Evolutionary conservation across 2,113 vertebrate species (phyloP).

Genomic region (Turnix velox): DNA sequence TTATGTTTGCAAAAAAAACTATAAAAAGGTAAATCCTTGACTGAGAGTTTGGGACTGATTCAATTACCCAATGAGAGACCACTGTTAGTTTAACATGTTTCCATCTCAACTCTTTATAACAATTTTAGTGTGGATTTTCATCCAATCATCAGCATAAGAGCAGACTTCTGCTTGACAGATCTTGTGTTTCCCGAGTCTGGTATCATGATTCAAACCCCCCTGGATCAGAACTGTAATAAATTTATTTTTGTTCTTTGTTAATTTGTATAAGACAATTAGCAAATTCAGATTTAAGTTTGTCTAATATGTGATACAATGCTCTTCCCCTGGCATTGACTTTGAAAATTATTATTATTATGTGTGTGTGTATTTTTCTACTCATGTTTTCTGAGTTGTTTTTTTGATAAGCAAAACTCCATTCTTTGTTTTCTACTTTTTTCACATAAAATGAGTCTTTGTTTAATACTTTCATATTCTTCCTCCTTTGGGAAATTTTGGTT

Average conservation of each 20-base stretch:
- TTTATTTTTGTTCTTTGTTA: not conserved
- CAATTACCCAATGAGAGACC: not conserved
- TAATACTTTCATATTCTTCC: not conserved
- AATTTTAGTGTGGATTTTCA: not conserved
- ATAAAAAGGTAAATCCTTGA: not conserved
- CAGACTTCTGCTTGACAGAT: not conserved
- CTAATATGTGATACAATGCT: not conserved
- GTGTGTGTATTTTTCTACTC: not conserved
- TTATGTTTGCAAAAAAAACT: not conserved
- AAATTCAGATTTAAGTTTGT: not conserved
- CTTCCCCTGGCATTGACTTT: not conserved
- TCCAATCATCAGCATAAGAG: not conserved
- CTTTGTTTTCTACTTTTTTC: slow-evolving; percentile 18
- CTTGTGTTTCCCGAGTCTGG: not conserved
- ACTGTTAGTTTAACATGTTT: not conserved
- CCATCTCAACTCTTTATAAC: not conserved
- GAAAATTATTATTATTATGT: not conserved
- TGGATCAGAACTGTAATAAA: not conserved
- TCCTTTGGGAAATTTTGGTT: not conserved
- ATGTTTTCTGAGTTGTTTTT: not conserved
- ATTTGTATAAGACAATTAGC: not conserved
- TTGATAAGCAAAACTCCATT: not conserved
- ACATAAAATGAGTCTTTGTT: not conserved
- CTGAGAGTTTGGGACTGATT: not conserved
- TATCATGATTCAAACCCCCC: not conserved